A percentile compares a stretch with the other conserved stretches of the same genome.
phyloP scores from a whole-genome alignment of 2,113 vertebrate species.

The Monopterus albus region DNA sequence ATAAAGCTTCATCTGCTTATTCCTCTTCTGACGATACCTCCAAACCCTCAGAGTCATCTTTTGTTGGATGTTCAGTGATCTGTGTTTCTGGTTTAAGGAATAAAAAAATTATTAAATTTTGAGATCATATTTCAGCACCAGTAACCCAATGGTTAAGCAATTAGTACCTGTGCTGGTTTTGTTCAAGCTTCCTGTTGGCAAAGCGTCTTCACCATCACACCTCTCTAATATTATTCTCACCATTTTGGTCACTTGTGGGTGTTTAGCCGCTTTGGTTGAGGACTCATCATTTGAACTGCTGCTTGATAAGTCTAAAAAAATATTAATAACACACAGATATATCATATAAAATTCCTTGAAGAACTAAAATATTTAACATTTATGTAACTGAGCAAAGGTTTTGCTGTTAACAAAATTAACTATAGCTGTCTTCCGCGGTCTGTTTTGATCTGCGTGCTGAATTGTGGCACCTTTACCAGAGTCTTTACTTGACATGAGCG shows the following conservation, averaged over 20 bases:
- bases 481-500: constrained; percentile 22
- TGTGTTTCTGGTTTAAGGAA: constrained; percentile 14
- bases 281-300: constrained; percentile 51
- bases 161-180: constrained; percentile 32
- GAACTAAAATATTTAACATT: too few species aligned
- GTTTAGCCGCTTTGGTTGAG: not conserved
- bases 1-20: not conserved
- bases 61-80: not conserved
- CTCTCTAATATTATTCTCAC: constrained; percentile 58
- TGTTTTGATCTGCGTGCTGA: not conserved
- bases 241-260: constrained; percentile 67
- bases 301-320: constrained; percentile 29
- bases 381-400: not conserved
- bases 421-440: too few species aligned
- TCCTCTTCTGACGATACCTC: constrained; percentile 42
- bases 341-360: too few species aligned
- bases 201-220: constrained; percentile 42
- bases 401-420: too few species aligned
- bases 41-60: not conserved
- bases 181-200: not conserved
- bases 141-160: accelerated
- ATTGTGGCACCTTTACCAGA: not conserved
- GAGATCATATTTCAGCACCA: not conserved
- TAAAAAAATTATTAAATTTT: not conserved
- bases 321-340: not conserved